Base-by-base conservation (phyloP, 2,888 invertebrate species). In the Eristalinus sepulchralis region DNA sequence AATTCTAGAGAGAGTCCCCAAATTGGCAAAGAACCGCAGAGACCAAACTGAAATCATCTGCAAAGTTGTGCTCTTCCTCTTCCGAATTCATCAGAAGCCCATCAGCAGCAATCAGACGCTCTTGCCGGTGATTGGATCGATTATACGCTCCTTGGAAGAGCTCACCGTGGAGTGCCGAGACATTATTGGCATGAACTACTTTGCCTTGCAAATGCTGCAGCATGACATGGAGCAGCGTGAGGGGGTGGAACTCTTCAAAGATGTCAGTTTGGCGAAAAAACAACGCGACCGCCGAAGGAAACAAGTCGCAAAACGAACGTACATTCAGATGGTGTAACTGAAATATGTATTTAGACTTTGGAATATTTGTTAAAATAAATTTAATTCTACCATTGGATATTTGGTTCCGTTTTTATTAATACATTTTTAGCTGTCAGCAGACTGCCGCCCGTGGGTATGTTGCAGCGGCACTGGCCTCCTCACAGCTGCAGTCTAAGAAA, bases 161-260 rank as follows among this genome's bases (percentile, higher is more conserved):
- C 90, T 91, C 33, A 89, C 92, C 0, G 88, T 87, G 17, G 89
- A 91, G 6, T 83, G 94, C 17, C 93, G 98, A 95, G 97, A 98
- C 91, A 94, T 95, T 90, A 94, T 97, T 63, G 98, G 98, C 4
- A 96, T 95, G 91, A 99, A 99, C 93, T 93, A 96, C 88, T 96
- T 97, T 91, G 97, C 96, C 0, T 93, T 98, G 90, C 94, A 95
- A 81, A 95, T 96, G 92, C 90, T 97, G 68, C 96, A 96, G 90
- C 94, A 95, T 72, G 95, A 96, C 88, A 94, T 96, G 11, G 97
- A 97, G 92, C 95, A 95, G 88, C 94, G 94, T 1, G 95, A 96
- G 88, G 95, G 96, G 70, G 94, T 97, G 27, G 95, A 95, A 89
- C 93, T 97, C 88, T 98, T 98, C 93, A 94, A 94, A 79, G 97